These are phyloP conservation scores for Tetranychus urticae DNA, from an alignment of 1,140 invertebrate species.

Conservation along the genomic window DNA sequence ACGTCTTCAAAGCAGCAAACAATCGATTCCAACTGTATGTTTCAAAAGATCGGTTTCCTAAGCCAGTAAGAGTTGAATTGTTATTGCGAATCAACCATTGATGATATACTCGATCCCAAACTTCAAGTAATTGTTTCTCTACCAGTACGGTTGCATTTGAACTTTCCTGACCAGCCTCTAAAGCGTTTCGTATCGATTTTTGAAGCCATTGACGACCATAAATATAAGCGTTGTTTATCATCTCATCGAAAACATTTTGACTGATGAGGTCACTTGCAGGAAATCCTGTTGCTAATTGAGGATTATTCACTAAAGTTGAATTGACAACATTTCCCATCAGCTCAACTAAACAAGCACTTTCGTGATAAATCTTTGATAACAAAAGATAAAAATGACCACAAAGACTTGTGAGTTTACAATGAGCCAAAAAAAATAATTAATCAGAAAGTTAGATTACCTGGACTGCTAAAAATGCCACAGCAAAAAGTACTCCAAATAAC, in stretches of 20 bases:
- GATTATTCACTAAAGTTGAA: slow-evolving; percentile 61
- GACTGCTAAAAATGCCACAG: slow-evolving; percentile 23
- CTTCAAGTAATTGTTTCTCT: slow-evolving; percentile 68
- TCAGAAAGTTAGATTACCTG: slow-evolving; percentile 17
- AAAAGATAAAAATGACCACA: neutral
- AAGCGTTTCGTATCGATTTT: slow-evolving; percentile 33
- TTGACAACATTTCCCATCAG: slow-evolving; percentile 42
- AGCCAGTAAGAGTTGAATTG: slow-evolving; percentile 22
- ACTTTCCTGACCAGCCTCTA: slow-evolving; percentile 32
- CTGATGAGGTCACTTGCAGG: slow-evolving; percentile 26
- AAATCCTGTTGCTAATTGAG: slow-evolving; percentile 44
- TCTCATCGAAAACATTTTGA: slow-evolving; percentile 46
- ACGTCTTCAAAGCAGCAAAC: slow-evolving; percentile 43
- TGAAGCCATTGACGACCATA: slow-evolving; percentile 67
- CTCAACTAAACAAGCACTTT: slow-evolving; percentile 74
- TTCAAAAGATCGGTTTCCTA: slow-evolving; percentile 28
- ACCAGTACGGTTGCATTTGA: slow-evolving; percentile 52
- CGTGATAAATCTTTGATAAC: slow-evolving; percentile 53
- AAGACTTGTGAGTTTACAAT: neutral
- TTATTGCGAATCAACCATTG: slow-evolving; percentile 50
- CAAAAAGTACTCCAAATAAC: slow-evolving; percentile 21
- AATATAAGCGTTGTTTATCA: slow-evolving; percentile 69
- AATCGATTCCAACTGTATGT: slow-evolving; percentile 34
- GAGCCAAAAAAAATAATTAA: neutral
- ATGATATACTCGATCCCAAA: slow-evolving; percentile 79